phyloP scores from a whole-genome alignment of 2,113 vertebrate genomes.

The Microcebus jonahi region DNA sequence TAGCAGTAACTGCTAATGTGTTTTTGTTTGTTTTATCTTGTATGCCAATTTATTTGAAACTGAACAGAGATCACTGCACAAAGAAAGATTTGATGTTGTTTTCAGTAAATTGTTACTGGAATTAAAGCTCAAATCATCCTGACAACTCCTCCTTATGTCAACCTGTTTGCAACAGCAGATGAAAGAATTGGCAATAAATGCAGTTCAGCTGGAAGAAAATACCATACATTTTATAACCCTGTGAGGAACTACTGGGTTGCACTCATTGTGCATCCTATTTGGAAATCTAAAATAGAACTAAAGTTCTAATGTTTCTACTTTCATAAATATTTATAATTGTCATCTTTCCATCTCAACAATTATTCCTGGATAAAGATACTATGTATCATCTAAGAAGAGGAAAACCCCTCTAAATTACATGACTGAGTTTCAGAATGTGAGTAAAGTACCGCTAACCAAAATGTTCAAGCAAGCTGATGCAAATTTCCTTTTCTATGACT shows the following conservation, averaged over 20 bases:
- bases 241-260: not conserved
- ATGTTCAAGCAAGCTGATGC: not conserved
- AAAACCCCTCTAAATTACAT: not conserved
- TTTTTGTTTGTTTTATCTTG: not conserved
- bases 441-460: conserved; percentile 38
- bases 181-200: not conserved
- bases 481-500: conserved; percentile 60
- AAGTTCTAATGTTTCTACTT: conserved; percentile 10
- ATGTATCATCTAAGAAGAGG: not conserved
- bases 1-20: not conserved
- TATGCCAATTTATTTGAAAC: not conserved
- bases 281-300: not conserved
- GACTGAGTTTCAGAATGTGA: conserved; percentile 10
- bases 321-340: not conserved
- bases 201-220: not conserved
- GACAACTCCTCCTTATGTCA: not conserved
- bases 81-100: not conserved
- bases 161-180: not conserved
- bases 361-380: not conserved
- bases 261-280: not conserved
- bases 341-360: not conserved
- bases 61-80: not conserved
- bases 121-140: not conserved
- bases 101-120: not conserved
- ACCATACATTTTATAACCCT: not conserved